A percentile compares a stretch with the other conserved stretches of the same genome.
Evolutionary conservation across 2,797 vertebrate genomes (phyloP).

Genomic region (Enteromius afrohamiltoni): DNA sequence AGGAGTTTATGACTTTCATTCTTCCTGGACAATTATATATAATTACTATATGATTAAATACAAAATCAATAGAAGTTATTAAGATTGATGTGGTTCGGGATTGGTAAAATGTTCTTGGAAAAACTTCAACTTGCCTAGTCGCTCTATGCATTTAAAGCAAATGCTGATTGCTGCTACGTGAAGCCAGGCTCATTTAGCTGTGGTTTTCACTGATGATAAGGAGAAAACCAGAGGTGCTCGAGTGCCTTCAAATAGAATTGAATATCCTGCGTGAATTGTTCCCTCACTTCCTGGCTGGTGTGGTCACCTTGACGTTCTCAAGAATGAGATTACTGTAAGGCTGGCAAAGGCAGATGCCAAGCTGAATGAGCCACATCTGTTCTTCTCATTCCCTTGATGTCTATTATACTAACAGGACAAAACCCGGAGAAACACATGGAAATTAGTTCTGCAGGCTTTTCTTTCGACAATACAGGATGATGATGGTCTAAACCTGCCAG

Average conservation of each 20-base stretch:
- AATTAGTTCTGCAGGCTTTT: constrained; percentile 59
- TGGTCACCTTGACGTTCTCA: constrained; percentile 36
- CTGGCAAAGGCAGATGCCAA: constrained; percentile 55
- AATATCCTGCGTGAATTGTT: constrained; percentile 57
- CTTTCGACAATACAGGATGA: constrained; percentile 66
- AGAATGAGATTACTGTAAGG: constrained; percentile 24
- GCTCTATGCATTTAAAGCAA: constrained; percentile 17
- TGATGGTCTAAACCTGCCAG: constrained; percentile 15
- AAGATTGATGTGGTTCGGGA: too few species aligned
- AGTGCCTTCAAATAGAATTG: constrained; percentile 55
- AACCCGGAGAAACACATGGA: constrained; percentile 70
- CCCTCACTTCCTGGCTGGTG: constrained; percentile 46
- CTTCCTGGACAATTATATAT: too few species aligned
- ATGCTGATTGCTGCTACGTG: constrained; percentile 25
- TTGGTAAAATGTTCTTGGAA: too few species aligned
- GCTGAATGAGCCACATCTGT: constrained; percentile 72
- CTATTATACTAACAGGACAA: constrained; percentile 65
- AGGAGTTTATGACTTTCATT: too few species aligned
- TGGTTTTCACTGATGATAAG: constrained; percentile 14
- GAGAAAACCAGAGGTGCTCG: constrained; percentile 32
- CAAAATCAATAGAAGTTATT: too few species aligned
- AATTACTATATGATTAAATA: too few species aligned
- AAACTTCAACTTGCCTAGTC: neutral
- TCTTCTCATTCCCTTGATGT: constrained; percentile 74
- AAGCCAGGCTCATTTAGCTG: constrained; percentile 29